Percentiles rank a stretch among this genome's conserved stretches.
Evolutionary conservation across 2,888 invertebrate genomes (phyloP).

Genomic region (Phortica okadai): DNA sequence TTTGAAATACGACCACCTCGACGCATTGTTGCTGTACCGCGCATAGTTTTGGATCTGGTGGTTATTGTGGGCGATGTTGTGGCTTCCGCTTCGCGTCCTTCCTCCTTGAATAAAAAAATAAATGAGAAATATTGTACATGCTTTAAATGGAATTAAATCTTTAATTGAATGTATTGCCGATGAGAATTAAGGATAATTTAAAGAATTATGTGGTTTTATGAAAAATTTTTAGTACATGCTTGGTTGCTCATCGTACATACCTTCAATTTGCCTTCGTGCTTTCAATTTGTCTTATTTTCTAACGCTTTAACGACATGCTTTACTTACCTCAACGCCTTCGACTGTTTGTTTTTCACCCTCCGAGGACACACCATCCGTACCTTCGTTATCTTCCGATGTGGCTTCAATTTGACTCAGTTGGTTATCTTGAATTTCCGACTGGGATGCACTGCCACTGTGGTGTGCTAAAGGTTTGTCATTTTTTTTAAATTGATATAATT

Average conservation of each 20-base stretch:
- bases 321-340: slow-evolving; percentile 72
- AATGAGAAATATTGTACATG: background rate
- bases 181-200: too few relatives aligned
- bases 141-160: background rate
- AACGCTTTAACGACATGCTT: background rate
- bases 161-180: background rate
- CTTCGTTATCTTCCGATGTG: slow-evolving; percentile 73
- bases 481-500: background rate
- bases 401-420: slow-evolving; percentile 72
- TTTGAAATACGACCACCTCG: slow-evolving; percentile 72
- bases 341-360: slow-evolving; percentile 81
- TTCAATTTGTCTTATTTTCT: background rate
- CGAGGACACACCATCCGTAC: slow-evolving; percentile 79
- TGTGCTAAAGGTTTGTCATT: slow-evolving; percentile 7
- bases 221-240: background rate
- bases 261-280: background rate
- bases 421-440: slow-evolving; percentile 76
- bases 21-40: slow-evolving; percentile 71
- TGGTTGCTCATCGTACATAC: slow-evolving; percentile 2
- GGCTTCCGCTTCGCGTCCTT: slow-evolving; percentile 89
- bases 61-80: slow-evolving; percentile 80
- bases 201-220: background rate
- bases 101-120: slow-evolving; percentile 79
- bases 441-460: slow-evolving; percentile 76
- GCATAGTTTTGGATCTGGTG: slow-evolving; percentile 76